Conservation (phyloP, 2,797 vertebrate genomes). For the Schizothorax lantsangensis region DNA sequence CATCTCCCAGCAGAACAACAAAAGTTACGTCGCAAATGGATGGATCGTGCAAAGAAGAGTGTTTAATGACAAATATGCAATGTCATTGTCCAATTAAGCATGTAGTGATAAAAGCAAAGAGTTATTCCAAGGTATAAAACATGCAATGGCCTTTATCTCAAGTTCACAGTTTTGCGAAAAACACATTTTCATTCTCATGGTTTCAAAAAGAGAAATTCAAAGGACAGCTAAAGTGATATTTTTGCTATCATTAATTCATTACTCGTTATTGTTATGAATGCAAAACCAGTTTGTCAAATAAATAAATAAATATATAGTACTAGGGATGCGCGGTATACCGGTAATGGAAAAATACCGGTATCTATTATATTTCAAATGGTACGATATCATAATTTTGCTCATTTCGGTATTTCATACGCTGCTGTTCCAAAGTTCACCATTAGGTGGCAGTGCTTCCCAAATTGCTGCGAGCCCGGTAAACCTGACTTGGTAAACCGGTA, state of each 20-base stretch:
- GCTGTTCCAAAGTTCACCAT: no score
- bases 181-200: not conserved
- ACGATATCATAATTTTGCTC: no score
- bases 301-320: no score
- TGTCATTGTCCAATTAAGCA: not conserved
- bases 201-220: not conserved
- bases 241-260: not conserved
- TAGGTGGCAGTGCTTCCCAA: no score
- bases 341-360: no score
- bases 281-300: not conserved
- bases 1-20: conserved; percentile 53
- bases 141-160: not conserved
- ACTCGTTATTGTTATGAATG: not conserved
- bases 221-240: not conserved
- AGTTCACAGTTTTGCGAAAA: not conserved
- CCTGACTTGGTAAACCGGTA: no score
- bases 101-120: conserved; percentile 1
- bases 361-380: no score
- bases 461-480: no score
- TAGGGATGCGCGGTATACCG: no score
- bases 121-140: not conserved
- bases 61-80: conserved; percentile 1
- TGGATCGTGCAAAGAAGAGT: conserved; percentile 29
- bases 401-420: no score
- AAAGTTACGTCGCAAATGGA: conserved; percentile 28